phyloP scores from a whole-genome alignment of 2,797 vertebrate genomes.

The Kryptolebias ocellatus region DNA sequence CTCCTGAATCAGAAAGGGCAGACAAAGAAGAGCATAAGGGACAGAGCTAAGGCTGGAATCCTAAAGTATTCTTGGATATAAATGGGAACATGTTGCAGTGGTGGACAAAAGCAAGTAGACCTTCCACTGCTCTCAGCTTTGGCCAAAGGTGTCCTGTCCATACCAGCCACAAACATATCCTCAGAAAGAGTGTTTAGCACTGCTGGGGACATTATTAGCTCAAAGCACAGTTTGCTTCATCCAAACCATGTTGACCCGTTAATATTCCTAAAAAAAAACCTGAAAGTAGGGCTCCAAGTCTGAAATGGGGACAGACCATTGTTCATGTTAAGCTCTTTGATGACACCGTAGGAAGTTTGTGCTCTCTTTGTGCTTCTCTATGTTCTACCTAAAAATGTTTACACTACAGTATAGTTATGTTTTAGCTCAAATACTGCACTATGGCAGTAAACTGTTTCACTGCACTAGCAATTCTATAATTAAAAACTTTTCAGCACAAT shows the following conservation, averaged over 20 bases:
- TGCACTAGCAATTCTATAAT: too few relatives aligned
- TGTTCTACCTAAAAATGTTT: too few relatives aligned
- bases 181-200: neutral
- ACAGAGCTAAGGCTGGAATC: neutral
- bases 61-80: neutral
- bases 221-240: neutral
- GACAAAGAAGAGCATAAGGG: neutral
- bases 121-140: neutral
- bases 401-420: too few relatives aligned
- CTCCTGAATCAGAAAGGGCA: neutral
- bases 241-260: neutral
- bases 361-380: too few relatives aligned
- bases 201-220: neutral
- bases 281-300: neutral
- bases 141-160: neutral
- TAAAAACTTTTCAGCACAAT: too few relatives aligned
- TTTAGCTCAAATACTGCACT: too few relatives aligned
- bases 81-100: neutral
- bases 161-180: neutral
- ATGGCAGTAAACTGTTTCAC: too few relatives aligned
- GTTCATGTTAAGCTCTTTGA: too few relatives aligned
- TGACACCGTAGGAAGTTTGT: too few relatives aligned
- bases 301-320: too few relatives aligned
- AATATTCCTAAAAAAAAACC: neutral
- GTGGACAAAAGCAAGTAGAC: neutral